Conservation (phyloP, 2,888 invertebrate species). For the Arenicola marina region DNA sequence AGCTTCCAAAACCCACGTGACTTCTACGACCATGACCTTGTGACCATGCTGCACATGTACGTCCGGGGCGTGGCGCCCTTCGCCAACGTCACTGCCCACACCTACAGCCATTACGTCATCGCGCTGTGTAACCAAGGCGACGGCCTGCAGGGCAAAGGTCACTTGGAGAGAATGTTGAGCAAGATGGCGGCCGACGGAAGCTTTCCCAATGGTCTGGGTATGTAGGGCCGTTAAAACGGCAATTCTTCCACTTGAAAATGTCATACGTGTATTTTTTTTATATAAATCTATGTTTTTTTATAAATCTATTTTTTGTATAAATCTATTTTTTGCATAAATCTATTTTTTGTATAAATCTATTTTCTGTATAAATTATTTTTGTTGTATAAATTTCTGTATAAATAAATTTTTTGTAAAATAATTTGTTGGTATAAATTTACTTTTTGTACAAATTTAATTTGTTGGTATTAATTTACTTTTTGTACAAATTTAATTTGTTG, state of each 20-base stretch:
- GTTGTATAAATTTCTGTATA: too few relatives aligned
- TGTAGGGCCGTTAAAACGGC: neutral
- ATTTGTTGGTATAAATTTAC: too few relatives aligned
- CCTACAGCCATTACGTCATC: slow-evolving; percentile 9
- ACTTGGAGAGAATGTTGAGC: slow-evolving; percentile 3
- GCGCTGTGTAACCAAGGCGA: slow-evolving; percentile 15
- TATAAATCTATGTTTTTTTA: neutral
- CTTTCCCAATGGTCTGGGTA: neutral
- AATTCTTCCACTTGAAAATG: neutral
- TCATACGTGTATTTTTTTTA: neutral
- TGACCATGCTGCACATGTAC: slow-evolving; percentile 7
- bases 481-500: too few relatives aligned
- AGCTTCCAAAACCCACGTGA: slow-evolving; percentile 18
- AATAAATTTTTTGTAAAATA: neutral
- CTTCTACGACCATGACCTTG: slow-evolving; percentile 21
- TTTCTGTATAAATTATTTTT: too few relatives aligned
- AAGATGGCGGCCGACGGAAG: slow-evolving; percentile 4
- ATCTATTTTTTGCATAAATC: too few relatives aligned
- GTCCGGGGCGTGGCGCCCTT: slow-evolving; percentile 2
- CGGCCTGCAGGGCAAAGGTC: neutral
- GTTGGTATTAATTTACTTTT: too few relatives aligned
- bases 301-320: too few relatives aligned
- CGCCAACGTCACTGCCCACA: neutral
- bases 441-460: too few relatives aligned
- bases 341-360: too few relatives aligned